Evolutionary conservation across 2,888 invertebrate species (phyloP).

Genomic region (Craniophora ligustri): DNA sequence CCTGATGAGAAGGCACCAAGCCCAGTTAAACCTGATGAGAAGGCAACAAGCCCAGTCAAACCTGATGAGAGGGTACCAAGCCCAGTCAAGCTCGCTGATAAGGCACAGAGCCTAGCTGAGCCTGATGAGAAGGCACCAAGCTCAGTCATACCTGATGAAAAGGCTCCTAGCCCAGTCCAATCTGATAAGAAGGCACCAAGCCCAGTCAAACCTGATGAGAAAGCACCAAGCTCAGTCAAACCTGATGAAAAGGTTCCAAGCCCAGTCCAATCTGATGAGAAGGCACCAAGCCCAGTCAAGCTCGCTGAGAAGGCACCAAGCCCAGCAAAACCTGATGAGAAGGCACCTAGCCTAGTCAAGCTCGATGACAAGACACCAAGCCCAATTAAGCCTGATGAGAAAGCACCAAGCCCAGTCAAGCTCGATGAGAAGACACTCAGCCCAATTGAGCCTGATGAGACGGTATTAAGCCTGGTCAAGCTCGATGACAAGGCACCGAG

Average conservation of each 20-base stretch:
- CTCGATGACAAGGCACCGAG: not conserved
- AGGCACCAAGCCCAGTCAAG: conserved; percentile 8
- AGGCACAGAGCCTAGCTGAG: conserved; percentile 1
- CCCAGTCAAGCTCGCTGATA: not conserved
- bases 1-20: conserved; percentile 9
- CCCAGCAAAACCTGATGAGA: conserved; percentile 3
- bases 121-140: not conserved
- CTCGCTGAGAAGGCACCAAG: conserved; percentile 6
- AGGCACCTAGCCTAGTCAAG: conserved; percentile 3
- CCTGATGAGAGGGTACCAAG: conserved; percentile 11
- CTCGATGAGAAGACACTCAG: conserved; percentile 3
- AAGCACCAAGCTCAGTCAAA: not conserved
- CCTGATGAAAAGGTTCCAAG: not conserved
- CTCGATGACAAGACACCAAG: not conserved
- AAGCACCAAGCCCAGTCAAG: not conserved
- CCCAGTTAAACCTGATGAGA: conserved; percentile 1
- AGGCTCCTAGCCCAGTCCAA: conserved; percentile 6
- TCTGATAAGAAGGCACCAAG: not conserved
- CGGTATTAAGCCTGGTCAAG: not conserved
- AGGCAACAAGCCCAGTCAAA: not conserved
- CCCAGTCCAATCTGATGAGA: conserved; percentile 22
- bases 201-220: not conserved
- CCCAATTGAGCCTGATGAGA: not conserved
- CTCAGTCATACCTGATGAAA: not conserved
- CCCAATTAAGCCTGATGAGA: not conserved